Evolutionary conservation across 37 sponge, comb jelly and placozoan species (phyloP).

Genomic region (Beroe ovata): DNA sequence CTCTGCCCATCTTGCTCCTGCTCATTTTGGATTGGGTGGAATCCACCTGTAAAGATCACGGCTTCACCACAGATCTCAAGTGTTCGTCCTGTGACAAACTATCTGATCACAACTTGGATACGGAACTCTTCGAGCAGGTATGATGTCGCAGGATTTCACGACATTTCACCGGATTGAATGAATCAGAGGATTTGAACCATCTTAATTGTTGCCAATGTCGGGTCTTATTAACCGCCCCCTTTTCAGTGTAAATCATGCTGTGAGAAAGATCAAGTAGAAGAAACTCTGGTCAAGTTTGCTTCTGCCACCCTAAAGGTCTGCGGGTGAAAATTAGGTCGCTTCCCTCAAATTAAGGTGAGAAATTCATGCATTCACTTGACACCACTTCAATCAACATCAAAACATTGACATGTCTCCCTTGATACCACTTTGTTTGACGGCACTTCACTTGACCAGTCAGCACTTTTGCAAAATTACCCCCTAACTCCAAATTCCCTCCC

Average conservation of each 20-base stretch:
- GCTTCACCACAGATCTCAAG: conserved; percentile 39
- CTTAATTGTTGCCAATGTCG: not conserved
- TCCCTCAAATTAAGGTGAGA: conserved; percentile 67
- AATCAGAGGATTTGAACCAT: not conserved
- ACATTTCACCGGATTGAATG: not conserved
- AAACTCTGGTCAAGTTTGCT: conserved; percentile 47
- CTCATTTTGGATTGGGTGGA: not conserved
- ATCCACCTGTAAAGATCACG: conserved; percentile 6
- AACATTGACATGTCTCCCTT: not conserved
- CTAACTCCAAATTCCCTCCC: too few relatives aligned
- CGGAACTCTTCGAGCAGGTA: not conserved
- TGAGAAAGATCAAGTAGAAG: conserved; percentile 58
- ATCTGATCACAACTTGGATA: not conserved
- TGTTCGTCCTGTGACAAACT: conserved; percentile 38
- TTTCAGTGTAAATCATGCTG: conserved; percentile 59
- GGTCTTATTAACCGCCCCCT: not conserved
- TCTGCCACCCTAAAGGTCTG: conserved; percentile 60
- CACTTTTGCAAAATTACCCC: too few relatives aligned
- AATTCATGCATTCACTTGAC: too few relatives aligned
- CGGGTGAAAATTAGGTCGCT: conserved; percentile 68
- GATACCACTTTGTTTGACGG: too few relatives aligned
- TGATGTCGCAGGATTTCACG: too few relatives aligned
- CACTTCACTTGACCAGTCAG: too few relatives aligned
- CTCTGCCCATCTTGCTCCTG: conserved; percentile 53
- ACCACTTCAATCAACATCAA: not conserved